These are phyloP conservation scores for Melangyna quadrimaculata DNA, from an alignment of 2,888 invertebrate genomes.

Conservation along the genomic window DNA sequence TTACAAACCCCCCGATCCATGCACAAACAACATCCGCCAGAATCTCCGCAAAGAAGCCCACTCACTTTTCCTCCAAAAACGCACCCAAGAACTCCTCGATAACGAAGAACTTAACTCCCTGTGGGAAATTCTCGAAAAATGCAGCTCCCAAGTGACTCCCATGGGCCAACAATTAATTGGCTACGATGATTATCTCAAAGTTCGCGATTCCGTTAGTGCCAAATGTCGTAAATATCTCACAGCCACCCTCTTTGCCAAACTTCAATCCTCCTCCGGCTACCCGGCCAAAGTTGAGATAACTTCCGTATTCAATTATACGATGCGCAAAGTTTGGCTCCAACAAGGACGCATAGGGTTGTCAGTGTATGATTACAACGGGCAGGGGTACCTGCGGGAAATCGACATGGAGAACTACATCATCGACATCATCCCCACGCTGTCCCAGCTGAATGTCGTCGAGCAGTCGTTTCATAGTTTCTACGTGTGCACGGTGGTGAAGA, in stretches of 20 bases:
- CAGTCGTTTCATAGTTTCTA: conserved; percentile 97
- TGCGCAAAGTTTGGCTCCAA: conserved; percentile 96
- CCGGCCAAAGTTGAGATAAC: conserved; percentile 92
- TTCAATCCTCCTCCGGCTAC: conserved; percentile 92
- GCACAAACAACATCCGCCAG: conserved; percentile 87
- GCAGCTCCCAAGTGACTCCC: conserved; percentile 86
- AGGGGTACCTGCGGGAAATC: conserved; percentile 93
- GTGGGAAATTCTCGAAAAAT: conserved; percentile 91
- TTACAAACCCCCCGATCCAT: conserved; percentile 87
- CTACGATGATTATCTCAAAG: conserved; percentile 92
- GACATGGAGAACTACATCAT: conserved; percentile 97
- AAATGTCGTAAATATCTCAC: conserved; percentile 92
- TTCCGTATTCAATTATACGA: conserved; percentile 96
- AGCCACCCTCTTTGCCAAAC: conserved; percentile 92
- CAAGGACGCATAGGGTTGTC: conserved; percentile 97
- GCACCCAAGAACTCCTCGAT: conserved; percentile 91
- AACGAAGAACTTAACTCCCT: conserved; percentile 93
- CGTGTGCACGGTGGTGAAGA: conserved; percentile 96
- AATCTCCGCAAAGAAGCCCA: conserved; percentile 94
- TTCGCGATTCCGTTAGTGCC: conserved; percentile 87
- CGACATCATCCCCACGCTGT: conserved; percentile 95
- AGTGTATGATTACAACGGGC: conserved; percentile 95
- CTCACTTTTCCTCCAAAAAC: conserved; percentile 92
- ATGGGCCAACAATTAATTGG: conserved; percentile 92
- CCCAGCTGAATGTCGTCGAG: conserved; percentile 94